Percentiles rank a stretch among this genome's conserved stretches.
Evolutionary conservation across 2,888 invertebrate genomes (phyloP).

Genomic region (Steinernema carpocapsae): DNA sequence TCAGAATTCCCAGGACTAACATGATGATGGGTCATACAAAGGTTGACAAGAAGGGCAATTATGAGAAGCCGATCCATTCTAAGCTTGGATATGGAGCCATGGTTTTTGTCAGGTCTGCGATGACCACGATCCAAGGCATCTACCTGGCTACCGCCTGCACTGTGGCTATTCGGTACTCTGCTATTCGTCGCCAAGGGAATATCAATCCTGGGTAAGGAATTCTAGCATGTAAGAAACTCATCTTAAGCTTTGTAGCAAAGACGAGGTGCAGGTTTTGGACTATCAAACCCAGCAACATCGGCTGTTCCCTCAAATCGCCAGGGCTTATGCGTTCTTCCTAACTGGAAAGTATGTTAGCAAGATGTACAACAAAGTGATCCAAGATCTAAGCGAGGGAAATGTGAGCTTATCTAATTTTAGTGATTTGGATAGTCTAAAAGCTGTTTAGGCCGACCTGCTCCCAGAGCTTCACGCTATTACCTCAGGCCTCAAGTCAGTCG

Average conservation of each 20-base stretch:
- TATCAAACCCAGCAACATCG: conserved; percentile 93
- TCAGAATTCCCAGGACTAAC: conserved; percentile 83
- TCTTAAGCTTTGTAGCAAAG: conserved; percentile 74
- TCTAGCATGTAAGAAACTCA: neutral
- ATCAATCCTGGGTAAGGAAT: conserved; percentile 80
- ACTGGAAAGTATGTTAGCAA: conserved; percentile 69
- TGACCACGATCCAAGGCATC: conserved; percentile 42
- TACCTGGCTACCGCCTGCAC: conserved; percentile 84
- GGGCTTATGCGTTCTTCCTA: conserved; percentile 81
- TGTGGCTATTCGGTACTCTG: conserved; percentile 88
- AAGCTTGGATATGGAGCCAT: conserved; percentile 20
- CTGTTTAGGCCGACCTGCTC: conserved; percentile 5
- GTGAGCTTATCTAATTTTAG: conserved; percentile 69
- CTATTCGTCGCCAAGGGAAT: conserved; percentile 86
- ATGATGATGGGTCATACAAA: conserved; percentile 93
- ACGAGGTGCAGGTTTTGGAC: conserved; percentile 88
- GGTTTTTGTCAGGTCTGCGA: conserved; percentile 42
- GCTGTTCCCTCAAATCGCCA: conserved; percentile 78
- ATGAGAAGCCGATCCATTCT: conserved; percentile 81
- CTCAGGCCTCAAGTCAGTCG: conserved; percentile 89
- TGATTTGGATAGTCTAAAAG: too few relatives aligned
- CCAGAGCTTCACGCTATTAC: conserved; percentile 85
- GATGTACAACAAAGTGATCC: conserved; percentile 50
- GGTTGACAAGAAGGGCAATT: conserved; percentile 82
- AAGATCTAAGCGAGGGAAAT: conserved; percentile 73